A percentile compares a stretch with the other conserved stretches of the same genome.
phyloP scores from a whole-genome alignment of 2,888 invertebrate species.

The Octodonta nipae region DNA sequence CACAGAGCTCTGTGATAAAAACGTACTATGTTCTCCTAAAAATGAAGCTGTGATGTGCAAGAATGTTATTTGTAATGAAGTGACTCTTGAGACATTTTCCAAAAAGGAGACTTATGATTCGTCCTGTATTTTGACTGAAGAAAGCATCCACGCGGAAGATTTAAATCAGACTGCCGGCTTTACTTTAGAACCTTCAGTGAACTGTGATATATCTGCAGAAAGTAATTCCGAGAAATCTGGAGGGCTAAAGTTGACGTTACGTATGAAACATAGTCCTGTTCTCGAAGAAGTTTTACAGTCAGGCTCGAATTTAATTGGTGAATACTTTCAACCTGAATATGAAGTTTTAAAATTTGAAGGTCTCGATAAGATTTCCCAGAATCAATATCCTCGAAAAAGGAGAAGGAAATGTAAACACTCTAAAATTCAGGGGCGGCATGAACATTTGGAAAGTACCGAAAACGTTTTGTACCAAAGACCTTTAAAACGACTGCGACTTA shows the following conservation, averaged over 20 bases:
- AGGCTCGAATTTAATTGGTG: slow-evolving; percentile 55
- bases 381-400: slow-evolving; percentile 44
- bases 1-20: too few species aligned
- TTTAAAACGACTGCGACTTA: slow-evolving; percentile 73
- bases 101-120: too few species aligned
- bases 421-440: slow-evolving; percentile 28
- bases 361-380: slow-evolving; percentile 37
- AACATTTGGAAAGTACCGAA: background rate
- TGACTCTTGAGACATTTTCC: too few species aligned
- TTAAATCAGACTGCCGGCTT: too few species aligned
- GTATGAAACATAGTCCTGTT: slow-evolving; percentile 77
- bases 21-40: too few species aligned
- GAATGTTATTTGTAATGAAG: too few species aligned
- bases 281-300: slow-evolving; percentile 73
- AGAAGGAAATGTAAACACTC: slow-evolving; percentile 46
- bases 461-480: slow-evolving; percentile 28
- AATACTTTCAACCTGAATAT: slow-evolving; percentile 60
- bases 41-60: too few species aligned
- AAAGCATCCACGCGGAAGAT: too few species aligned
- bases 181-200: too few species aligned
- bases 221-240: slow-evolving; percentile 28
- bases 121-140: too few species aligned
- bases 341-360: slow-evolving; percentile 75
- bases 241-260: slow-evolving; percentile 63
- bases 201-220: too few species aligned